Conservation (phyloP, 2,888 invertebrate genomes). For the Sphaerophoria rueppellii region DNA sequence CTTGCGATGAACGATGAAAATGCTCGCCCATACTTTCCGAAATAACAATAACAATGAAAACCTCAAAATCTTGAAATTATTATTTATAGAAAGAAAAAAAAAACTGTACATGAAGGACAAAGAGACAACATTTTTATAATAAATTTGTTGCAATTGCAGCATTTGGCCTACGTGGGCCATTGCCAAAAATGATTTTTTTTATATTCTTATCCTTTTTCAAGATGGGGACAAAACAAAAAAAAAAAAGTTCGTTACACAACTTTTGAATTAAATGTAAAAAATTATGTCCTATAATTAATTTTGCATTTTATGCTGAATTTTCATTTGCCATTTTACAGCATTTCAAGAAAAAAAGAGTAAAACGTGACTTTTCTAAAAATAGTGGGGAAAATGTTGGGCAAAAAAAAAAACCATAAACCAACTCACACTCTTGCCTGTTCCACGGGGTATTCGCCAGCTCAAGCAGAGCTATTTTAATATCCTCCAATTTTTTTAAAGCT, state of each 20-base stretch:
- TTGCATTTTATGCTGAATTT: slow-evolving; percentile 53
- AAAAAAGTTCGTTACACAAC: slow-evolving; percentile 58
- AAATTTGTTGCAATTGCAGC: slow-evolving; percentile 58
- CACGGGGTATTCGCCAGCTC: slow-evolving; percentile 65
- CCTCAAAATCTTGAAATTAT: slow-evolving; percentile 37
- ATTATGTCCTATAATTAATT: slow-evolving; percentile 50
- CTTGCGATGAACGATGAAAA: slow-evolving; percentile 16
- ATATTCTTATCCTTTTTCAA: neutral
- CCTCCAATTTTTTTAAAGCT: slow-evolving; percentile 59
- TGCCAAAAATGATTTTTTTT: slow-evolving; percentile 48
- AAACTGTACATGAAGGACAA: neutral
- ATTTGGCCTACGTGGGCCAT: slow-evolving; percentile 60
- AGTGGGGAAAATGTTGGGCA: slow-evolving; percentile 14
- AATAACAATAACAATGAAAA: slow-evolving; percentile 52
- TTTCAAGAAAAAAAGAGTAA: slow-evolving; percentile 19
- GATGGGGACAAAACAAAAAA: slow-evolving; percentile 19
- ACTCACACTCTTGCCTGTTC: slow-evolving; percentile 68
- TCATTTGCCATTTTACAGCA: neutral
- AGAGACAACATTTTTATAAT: too few relatives aligned
- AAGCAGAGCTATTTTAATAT: slow-evolving; percentile 59
- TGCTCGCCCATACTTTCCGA: neutral
- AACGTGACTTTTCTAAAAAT: slow-evolving; percentile 63
- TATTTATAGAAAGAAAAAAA: slow-evolving; percentile 45
- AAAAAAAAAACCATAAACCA: neutral
- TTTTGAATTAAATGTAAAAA: neutral